Percentiles rank a stretch among this genome's conserved stretches.
Evolutionary conservation across 2,113 vertebrate species (phyloP).

Genomic region (Larimichthys polyactis): DNA sequence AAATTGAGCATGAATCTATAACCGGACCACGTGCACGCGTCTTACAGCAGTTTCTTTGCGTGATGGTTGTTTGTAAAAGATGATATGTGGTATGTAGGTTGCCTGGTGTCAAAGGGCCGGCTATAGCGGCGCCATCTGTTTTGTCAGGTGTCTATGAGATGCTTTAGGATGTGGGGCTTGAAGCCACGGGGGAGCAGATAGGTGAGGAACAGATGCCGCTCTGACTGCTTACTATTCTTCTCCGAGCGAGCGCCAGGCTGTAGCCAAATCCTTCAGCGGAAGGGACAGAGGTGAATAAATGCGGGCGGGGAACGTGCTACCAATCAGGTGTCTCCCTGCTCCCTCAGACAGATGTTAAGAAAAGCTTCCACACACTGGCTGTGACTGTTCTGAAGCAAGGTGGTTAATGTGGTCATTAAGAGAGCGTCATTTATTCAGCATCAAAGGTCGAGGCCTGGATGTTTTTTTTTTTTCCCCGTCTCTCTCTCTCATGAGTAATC

Average conservation of each 20-base stretch:
- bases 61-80: background rate
- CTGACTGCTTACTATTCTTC: slow-evolving; percentile 66
- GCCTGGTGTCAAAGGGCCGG: slow-evolving; percentile 32
- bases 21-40: background rate
- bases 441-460: slow-evolving; percentile 24
- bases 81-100: slow-evolving; percentile 34
- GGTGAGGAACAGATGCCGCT: slow-evolving; percentile 70
- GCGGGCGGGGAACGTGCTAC: slow-evolving; percentile 9
- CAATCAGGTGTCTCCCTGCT: slow-evolving; percentile 48
- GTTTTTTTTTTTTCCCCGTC: background rate
- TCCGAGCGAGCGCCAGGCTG: slow-evolving; percentile 32
- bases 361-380: background rate
- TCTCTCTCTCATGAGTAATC: slow-evolving; percentile 6
- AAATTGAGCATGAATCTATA: background rate
- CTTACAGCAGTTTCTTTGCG: background rate
- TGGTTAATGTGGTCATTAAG: slow-evolving; percentile 51
- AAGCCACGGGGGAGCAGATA: slow-evolving; percentile 40
- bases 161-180: slow-evolving; percentile 58
- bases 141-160: slow-evolving; percentile 54
- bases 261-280: slow-evolving; percentile 35
- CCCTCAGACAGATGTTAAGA: slow-evolving; percentile 57
- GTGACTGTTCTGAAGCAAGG: slow-evolving; percentile 22
- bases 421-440: slow-evolving; percentile 28
- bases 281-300: slow-evolving; percentile 45
- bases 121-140: slow-evolving; percentile 58